phyloP scores from a whole-genome alignment of 2,888 invertebrate genomes.

The Heliconius cydno region DNA sequence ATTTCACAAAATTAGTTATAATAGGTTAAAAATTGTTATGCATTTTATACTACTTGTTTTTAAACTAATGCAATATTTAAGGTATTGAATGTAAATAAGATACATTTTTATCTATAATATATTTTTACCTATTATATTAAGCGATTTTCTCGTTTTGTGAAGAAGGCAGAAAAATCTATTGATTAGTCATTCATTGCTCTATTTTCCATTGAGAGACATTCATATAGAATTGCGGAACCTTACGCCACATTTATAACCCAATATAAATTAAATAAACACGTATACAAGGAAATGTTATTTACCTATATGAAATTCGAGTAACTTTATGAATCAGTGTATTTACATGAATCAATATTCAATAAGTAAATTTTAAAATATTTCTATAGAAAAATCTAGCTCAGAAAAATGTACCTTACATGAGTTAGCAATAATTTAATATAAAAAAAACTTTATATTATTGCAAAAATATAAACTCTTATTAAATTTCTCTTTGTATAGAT shows the following conservation, averaged over 20 bases:
- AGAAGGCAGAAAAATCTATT: not conserved
- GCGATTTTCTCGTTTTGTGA: not conserved
- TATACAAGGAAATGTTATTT: not conserved
- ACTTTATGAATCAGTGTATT: slow-evolving; percentile 12
- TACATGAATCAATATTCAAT: slow-evolving; percentile 3
- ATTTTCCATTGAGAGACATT: not conserved
- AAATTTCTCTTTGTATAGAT: not conserved
- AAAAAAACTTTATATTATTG: not conserved
- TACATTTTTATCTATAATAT: too few relatives aligned
- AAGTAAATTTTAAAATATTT: not conserved
- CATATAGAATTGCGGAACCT: not conserved
- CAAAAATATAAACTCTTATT: not conserved
- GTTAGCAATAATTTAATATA: not conserved
- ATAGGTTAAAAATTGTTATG: too few relatives aligned
- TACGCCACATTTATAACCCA: not conserved
- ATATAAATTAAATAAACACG: slow-evolving; percentile 1
- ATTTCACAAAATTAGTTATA: too few relatives aligned
- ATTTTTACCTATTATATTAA: not conserved
- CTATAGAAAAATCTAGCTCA: not conserved
- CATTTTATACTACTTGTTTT: too few relatives aligned
- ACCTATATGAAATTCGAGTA: not conserved
- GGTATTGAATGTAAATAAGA: not conserved
- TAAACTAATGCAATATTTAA: not conserved
- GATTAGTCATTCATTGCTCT: not conserved
- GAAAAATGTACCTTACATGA: not conserved